A percentile compares a stretch with the other conserved stretches of the same genome.
These are phyloP conservation scores for Ciconia boyciana DNA, from an alignment of 2,113 vertebrate genomes.

Conservation along the genomic window DNA sequence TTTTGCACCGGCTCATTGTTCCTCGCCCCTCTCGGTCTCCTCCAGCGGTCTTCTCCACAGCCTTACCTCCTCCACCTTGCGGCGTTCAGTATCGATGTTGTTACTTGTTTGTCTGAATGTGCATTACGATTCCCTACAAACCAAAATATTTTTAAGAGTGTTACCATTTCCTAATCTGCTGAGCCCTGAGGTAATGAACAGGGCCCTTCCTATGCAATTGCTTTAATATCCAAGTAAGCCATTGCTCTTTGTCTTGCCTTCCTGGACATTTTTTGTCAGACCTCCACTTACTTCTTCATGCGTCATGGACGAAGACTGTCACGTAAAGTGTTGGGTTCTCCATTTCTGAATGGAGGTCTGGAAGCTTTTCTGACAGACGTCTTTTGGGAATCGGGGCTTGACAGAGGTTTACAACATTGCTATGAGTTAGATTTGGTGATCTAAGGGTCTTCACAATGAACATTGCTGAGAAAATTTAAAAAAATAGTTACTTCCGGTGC, in stretches of 20 bases:
- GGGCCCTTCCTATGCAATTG: neutral
- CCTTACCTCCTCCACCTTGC: neutral
- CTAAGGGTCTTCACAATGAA: neutral
- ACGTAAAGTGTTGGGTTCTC: neutral
- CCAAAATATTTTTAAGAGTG: neutral
- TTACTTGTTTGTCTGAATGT: neutral
- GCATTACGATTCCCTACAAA: neutral
- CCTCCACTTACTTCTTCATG: accelerated
- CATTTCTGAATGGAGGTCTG: neutral
- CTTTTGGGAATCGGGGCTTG: accelerated
- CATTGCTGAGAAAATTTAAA: neutral
- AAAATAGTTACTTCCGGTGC: neutral
- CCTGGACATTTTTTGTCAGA: neutral
- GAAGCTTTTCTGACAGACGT: neutral
- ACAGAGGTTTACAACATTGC: neutral
- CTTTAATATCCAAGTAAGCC: neutral
- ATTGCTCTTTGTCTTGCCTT: neutral
- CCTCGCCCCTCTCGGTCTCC: neutral
- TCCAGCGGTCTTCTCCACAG: neutral
- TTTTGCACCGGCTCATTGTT: neutral
- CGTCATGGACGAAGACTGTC: neutral
- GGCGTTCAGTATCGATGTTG: accelerated
- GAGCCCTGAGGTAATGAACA: neutral
- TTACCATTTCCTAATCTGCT: neutral
- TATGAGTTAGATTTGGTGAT: neutral